Base-by-base conservation (phyloP, 1,140 invertebrate genomes). In the Drosophila chauvacae region DNA sequence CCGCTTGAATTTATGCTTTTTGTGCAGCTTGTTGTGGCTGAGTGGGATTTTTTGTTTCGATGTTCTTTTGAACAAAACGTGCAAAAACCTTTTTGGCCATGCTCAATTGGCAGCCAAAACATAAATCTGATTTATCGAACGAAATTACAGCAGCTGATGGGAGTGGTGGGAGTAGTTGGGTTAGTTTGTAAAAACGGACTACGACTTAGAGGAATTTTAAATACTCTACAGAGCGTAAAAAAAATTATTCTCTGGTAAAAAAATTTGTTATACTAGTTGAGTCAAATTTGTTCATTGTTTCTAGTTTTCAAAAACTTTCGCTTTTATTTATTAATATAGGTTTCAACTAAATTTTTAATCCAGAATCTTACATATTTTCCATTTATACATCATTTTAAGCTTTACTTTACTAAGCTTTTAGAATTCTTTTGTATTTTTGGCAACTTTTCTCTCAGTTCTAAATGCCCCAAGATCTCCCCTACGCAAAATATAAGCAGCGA, bases 41-140 rank as follows among this genome's bases (percentile, higher is more conserved):
- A 48, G 9, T 23, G 10, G 26, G 14, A 16, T 26, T 56, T 66
- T 71, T 26, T 41, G 37, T 68, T 63, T 41, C 44, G 45, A 45
- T 63, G 37, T 64, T 84, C 69, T 39, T 20, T 51, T 42, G 23
- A 20, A 16, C 35, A n/a, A 66, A 57, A 75, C 37, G 33, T 57
- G 51, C 53, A 30, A 77, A 69, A 62, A 23, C 50, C 11, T 14
- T 23, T 70, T 70, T 55, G 30, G 51, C 33, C 53, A 47, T 51
- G 48, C 58, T 47, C 62, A 62, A 59, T 60, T 28, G 48, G 26
- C 39, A 35, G 47, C 7, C 23, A 42, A 48, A 63, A 71, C 60
- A 59, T 55, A 82, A 76, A 66, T 86, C 51, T 83, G 72, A 88
- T 80, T 87, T 87, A 88, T 87, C 60, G 62, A 50, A 39, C 45